Evolutionary conservation across 2,797 vertebrate genomes (phyloP), one percentile per base, ranked within the genome.

Genomic region (Thripadectes ignobilis): DNA sequence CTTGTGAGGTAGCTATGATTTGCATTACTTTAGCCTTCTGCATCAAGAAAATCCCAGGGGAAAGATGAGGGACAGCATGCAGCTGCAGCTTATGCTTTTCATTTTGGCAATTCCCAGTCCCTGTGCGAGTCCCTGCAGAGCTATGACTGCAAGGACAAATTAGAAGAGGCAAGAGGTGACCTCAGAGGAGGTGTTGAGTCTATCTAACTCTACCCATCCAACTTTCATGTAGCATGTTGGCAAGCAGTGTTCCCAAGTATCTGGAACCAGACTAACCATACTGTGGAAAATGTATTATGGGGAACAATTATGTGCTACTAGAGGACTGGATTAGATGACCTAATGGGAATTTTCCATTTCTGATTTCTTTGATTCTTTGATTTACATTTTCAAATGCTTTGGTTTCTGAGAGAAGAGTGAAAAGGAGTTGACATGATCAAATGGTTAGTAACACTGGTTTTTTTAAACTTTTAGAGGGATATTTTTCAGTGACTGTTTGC

Each of bases 321-420:
- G 85, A 34, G 57, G 65, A 18, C 72, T 85, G 88, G 32, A 83
- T 84, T 61, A 89, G 84, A 71, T 93, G 82, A 96, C 58, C 61
- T 81, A 93, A 94, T 67, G 77, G 92, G 85, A 82, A 80, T 93
- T 95, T 51, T 66, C 61, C 55, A 69, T 89, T 95, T 80, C 43
- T 85, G 76, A 91, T 91, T 96, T 93, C 57, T 95, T 57, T 94
- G 71, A 91, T 89, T 74, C 45, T 52, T 88, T 84, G 24, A 68
- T 92, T 96, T 94, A 67, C 39, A 46, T 94, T 97, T 96, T 66
- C 80, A 97, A 83, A 82, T 94, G 62, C 68, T 93, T 95, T 84
- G 34, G 54, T 92, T 71, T 43, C 49, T 85, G 57, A 68, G 75
- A 92, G 8, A 91, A 54, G 6, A 88, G 48, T 74, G 89, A 93